phyloP scores from a whole-genome alignment of 2,797 vertebrate genomes.

The Setipinna tenuifilis region DNA sequence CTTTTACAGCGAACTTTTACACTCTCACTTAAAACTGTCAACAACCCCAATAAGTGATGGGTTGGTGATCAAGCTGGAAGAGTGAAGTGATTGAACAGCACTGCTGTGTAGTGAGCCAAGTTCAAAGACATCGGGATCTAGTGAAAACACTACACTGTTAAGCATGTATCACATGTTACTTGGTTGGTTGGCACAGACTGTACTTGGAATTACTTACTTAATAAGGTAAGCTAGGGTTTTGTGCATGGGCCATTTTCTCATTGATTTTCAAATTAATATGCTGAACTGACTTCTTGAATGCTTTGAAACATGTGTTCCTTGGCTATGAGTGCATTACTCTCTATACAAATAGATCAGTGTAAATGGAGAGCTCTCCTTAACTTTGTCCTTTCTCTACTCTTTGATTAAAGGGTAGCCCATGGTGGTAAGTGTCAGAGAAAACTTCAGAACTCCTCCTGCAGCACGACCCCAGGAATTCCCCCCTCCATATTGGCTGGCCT shows the following conservation, averaged over 20 bases:
- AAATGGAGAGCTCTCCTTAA: constrained; percentile 86
- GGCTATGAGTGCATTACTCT: constrained; percentile 72
- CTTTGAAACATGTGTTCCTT: constrained; percentile 59
- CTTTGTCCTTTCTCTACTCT: constrained; percentile 92
- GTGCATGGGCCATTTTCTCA: neutral
- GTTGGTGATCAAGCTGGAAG: constrained; percentile 1
- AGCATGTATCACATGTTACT: constrained; percentile 40
- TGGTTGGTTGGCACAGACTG: constrained; percentile 34
- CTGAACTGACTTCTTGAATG: constrained; percentile 1
- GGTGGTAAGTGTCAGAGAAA: constrained; percentile 89
- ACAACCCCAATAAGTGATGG: neutral
- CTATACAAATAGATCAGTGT: constrained; percentile 17
- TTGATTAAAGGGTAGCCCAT: constrained; percentile 92
- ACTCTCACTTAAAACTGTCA: constrained; percentile 7
- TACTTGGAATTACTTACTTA: constrained; percentile 22
- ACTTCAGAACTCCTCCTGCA: constrained; percentile 85
- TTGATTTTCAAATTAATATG: neutral
- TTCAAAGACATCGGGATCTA: constrained; percentile 31
- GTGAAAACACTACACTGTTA: constrained; percentile 43
- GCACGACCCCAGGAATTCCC: constrained; percentile 87
- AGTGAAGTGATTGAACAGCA: constrained; percentile 1
- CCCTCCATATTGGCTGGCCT: constrained; percentile 84
- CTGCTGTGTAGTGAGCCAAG: neutral
- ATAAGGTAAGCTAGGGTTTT: constrained; percentile 44
- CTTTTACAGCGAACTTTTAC: neutral